These are phyloP conservation scores for Lophotriccus pileatus DNA, from an alignment of 2,797 vertebrate species.

Conservation along the genomic window DNA sequence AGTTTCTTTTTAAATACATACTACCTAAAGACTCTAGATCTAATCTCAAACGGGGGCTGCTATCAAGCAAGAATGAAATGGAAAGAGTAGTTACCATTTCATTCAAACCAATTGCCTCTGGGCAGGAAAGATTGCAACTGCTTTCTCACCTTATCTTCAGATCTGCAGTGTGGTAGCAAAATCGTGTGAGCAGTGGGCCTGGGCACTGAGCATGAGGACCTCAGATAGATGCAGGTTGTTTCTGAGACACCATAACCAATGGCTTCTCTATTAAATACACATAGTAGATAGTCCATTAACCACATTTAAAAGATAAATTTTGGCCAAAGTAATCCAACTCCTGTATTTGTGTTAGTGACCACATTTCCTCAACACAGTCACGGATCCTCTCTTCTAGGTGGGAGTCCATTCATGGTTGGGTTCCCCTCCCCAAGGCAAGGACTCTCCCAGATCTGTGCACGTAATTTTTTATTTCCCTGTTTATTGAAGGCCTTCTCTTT, in stretches of 20 bases:
- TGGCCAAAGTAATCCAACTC: neutral
- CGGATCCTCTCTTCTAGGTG: neutral
- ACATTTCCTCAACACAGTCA: neutral
- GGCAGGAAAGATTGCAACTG: neutral
- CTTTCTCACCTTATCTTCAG: neutral
- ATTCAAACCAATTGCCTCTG: rapidly evolving
- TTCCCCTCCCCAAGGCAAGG: neutral
- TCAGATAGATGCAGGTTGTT: neutral
- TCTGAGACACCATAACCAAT: rapidly evolving
- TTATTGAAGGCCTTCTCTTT: neutral
- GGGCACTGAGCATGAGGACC: rapidly evolving
- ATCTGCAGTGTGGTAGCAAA: too few relatives aligned
- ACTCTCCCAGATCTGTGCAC: neutral
- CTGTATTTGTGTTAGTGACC: neutral
- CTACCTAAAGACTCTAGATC: neutral
- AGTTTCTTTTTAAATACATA: neutral
- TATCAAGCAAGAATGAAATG: neutral
- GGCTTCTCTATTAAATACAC: neutral
- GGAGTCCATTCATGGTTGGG: neutral
- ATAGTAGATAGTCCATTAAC: neutral
- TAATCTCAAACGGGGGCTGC: neutral
- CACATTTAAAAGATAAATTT: neutral
- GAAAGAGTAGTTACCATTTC: neutral
- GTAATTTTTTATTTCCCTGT: neutral
- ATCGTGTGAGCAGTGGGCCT: rapidly evolving